Base-by-base conservation (phyloP, 1,140 invertebrate genomes). In the Brachystomella parvula region DNA sequence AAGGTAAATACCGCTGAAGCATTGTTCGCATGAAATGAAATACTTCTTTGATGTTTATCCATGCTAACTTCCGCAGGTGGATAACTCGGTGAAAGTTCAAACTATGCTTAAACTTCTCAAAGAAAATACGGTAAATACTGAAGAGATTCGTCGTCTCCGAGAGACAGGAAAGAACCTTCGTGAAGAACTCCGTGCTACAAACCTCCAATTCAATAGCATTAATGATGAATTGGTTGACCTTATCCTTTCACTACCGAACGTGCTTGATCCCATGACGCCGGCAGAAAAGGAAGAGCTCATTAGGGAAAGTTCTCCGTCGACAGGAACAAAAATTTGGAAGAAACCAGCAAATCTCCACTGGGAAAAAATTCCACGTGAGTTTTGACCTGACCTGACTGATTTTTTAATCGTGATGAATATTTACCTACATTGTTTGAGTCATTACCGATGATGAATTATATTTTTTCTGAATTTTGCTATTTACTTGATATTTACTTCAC, bases 191-290 rank as follows among this genome's bases (percentile, higher is more conserved):
- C 33, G 68, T 26, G 29, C 17, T 9, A 61, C 66, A 9, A 61
- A 17, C 17, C 19, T 9, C 6, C 26, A 64, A 21, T 73, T 66
- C 21, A 66, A 66, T 85, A 24, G 84, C 81, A 75, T 78, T 74
- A 63, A 74, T 87, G 47, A 84, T 81, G 75, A 81, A 19, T 72
- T 87, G 47, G 84, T 88, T 73, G 84, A 86, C 72, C 76, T 77
- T 60, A 78, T 85, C 0, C 77, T 89, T 47, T 80, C 79, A 73
- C 71, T 89, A 57, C 88, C 88, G 0, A 89, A 87, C 74, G 69
- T 75, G 61, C 71, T 89, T 26, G 83, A 89, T 77, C 62, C 76
- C n/a, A 77, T 76, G 49, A 88, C 86, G 30, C 86, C 87, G 2
- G 31, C 30, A 1, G 33, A 72, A 26, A 47, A 72, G 2, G 65